phyloP scores from a whole-genome alignment of 2,888 invertebrate species.

The Vanessa cardui region DNA sequence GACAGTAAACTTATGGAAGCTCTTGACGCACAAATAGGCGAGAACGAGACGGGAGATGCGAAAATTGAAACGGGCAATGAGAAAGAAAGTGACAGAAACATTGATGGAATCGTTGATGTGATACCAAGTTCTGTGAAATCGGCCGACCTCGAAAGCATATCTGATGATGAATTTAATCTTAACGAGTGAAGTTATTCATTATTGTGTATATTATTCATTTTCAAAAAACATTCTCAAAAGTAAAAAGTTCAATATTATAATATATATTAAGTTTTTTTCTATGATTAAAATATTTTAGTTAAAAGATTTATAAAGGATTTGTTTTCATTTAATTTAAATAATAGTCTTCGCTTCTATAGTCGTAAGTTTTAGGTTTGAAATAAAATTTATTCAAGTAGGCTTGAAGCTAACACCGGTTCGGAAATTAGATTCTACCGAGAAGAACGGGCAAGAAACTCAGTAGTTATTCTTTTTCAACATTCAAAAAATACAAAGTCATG shows the following conservation, averaged over 20 bases:
- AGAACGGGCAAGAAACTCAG: no score
- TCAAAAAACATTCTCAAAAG: neutral
- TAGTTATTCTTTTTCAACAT: no score
- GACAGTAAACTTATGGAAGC: conserved; percentile 52
- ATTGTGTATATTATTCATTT: neutral
- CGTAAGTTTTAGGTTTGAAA: no score
- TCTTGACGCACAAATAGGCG: conserved; percentile 47
- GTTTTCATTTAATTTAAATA: neutral
- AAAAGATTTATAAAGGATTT: neutral
- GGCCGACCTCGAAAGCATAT: conserved; percentile 2
- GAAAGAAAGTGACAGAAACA: neutral
- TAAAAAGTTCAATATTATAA: neutral
- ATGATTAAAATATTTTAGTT: conserved; percentile 10
- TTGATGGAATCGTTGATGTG: neutral
- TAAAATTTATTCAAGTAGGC: no score
- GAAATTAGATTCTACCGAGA: no score
- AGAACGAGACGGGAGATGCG: conserved; percentile 6
- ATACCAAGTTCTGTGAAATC: neutral
- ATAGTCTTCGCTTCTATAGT: no score
- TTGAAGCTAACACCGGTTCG: no score
- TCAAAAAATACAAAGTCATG: no score
- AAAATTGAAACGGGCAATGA: neutral
- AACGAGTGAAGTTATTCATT: neutral
- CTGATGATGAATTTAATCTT: neutral
- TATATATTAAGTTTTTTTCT: neutral